Conservation (phyloP, 2,888 invertebrate genomes). For the Xanthia togata region DNA sequence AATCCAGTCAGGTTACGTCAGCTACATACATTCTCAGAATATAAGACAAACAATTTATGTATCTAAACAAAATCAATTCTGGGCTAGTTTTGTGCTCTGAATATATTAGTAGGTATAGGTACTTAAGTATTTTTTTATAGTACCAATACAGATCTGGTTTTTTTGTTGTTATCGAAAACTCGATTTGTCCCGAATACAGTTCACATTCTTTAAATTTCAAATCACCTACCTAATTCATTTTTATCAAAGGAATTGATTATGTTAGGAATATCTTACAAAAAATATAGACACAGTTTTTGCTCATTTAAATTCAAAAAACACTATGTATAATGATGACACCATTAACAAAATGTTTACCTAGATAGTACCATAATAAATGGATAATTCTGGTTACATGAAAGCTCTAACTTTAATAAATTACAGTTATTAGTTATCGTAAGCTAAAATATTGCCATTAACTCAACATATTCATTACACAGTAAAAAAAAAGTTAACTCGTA, state of each 20-base stretch:
- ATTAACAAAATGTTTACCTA: not conserved
- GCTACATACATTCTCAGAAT: not conserved
- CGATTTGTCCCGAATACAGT: slow-evolving; percentile 36
- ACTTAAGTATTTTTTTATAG: not conserved
- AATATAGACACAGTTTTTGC: slow-evolving; percentile 19
- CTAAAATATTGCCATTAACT: not conserved
- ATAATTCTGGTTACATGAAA: not conserved
- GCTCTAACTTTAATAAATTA: not conserved
- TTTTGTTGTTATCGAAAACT: slow-evolving; percentile 15
- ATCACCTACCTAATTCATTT: slow-evolving; percentile 12
- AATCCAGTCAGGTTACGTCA: not conserved
- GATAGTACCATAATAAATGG: not conserved
- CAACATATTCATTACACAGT: not conserved
- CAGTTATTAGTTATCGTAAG: not conserved
- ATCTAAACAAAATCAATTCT: slow-evolving; percentile 21
- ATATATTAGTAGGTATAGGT: not conserved
- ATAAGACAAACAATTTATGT: not conserved
- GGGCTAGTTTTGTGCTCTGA: not conserved
- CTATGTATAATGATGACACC: not conserved
- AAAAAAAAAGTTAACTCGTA: not conserved
- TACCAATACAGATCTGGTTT: slow-evolving; percentile 10
- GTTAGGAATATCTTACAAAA: slow-evolving; percentile 23
- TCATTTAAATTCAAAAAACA: slow-evolving; percentile 1
- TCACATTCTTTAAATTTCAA: slow-evolving; percentile 39
- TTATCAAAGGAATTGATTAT: slow-evolving; percentile 30